Conservation (phyloP, 2,113 vertebrate genomes). For the Chrysochloris asiatica region DNA sequence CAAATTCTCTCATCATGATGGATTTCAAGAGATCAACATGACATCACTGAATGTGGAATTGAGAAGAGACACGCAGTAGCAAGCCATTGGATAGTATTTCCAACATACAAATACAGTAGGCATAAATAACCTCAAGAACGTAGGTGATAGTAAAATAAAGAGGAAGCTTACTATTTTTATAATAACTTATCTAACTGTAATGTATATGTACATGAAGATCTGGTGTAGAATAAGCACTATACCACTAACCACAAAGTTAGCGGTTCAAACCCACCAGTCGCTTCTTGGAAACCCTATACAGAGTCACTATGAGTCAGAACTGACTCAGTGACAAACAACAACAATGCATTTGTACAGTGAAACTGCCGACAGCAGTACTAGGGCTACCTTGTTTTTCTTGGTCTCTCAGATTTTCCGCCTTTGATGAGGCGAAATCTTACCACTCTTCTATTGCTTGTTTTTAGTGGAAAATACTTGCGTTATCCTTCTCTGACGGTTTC, state of each 20-base stretch:
- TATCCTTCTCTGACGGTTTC: background rate
- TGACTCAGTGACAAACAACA: too few species aligned
- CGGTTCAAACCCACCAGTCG: too few species aligned
- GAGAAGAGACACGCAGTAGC: background rate
- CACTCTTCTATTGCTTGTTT: background rate
- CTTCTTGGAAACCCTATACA: too few species aligned
- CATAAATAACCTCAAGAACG: background rate
- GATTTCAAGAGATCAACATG: background rate
- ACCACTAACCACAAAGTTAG: too few species aligned
- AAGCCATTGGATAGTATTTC: background rate
- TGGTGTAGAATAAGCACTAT: too few species aligned
- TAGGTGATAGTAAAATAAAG: background rate
- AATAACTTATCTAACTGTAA: slow-evolving; percentile 11
- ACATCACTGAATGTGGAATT: background rate
- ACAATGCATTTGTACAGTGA: too few species aligned
- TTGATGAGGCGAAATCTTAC: background rate
- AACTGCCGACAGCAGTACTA: background rate
- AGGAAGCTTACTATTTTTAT: slow-evolving; percentile 4
- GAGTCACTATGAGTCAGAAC: too few species aligned
- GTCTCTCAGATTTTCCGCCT: background rate
- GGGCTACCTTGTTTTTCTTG: background rate
- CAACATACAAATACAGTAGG: background rate
- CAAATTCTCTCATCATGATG: slow-evolving; percentile 21
- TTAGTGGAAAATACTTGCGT: background rate
- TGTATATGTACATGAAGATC: too few species aligned